Base-by-base conservation (phyloP, 2,888 invertebrate genomes). In the Candidula unifasciata region DNA sequence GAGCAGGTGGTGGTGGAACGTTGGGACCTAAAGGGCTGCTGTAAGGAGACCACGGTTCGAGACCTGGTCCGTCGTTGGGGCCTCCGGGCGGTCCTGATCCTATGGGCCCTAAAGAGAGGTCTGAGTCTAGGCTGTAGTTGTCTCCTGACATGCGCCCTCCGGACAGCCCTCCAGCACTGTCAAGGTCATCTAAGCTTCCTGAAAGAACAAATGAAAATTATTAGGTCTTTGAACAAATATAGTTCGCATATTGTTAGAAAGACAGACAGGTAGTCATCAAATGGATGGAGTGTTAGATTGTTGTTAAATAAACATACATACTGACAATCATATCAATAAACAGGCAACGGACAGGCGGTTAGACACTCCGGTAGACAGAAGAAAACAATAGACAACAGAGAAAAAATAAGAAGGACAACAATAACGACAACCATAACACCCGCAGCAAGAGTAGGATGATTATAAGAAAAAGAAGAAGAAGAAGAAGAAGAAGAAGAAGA, bases 41-140 rank as follows among this genome's bases (percentile, higher is more conserved):
- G 73, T 83, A 83, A 2, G 85, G 80, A 8, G 71, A 64, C 86
- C 86, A 87, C 35, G 79, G 44, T 35, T 87, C 85, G 8, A 83
- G 64, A 8, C 66, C 78, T 16, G 84, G 83, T 2, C 79, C 83
- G 54, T 81, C 83, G 52, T 44, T 78, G 10, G 83, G 85, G 10
- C 74, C 82, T n/a, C 79, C 69, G 35, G 71, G 37, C 0, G 82
- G 13, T 6, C 66, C 71, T 3, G 68, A 44, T 33, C 82, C 82
- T 44, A 74, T 52, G 21, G 74, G 60, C 0, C 80, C 80, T 57
- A 77, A 78, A n/a, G 78, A 78, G 8, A 83, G 90, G 85, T 93
- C 93, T 78, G 92, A 91, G 85, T 93, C 93, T 84, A 93, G 80
- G 10, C 91, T 89, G 87, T 91, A 92, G 80, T 91, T 87, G 84